These are phyloP conservation scores for Rhipidura dahli DNA, from an alignment of 2,113 vertebrate genomes.

Conservation along the genomic window DNA sequence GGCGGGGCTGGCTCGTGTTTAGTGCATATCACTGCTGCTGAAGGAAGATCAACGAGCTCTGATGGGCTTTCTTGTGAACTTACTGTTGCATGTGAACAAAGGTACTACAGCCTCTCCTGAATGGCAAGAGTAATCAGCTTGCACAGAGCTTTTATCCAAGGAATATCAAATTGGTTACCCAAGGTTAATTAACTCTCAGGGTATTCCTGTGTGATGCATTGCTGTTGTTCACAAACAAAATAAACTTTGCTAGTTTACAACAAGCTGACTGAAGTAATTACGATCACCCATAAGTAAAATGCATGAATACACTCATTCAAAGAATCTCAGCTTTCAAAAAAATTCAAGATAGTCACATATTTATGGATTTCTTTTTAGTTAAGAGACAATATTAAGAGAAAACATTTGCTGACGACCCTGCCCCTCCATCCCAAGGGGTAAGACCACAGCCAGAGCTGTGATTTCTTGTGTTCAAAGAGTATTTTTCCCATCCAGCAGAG, in stretches of 20 bases:
- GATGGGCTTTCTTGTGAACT: background rate
- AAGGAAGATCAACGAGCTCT: background rate
- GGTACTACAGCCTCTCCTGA: background rate
- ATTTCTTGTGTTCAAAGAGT: rapidly evolving
- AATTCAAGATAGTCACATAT: background rate
- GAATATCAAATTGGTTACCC: background rate
- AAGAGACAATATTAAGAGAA: background rate
- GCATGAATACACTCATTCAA: background rate
- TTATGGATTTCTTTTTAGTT: background rate
- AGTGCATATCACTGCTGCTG: background rate
- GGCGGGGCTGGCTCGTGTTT: background rate
- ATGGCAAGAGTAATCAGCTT: background rate
- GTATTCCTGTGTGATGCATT: background rate
- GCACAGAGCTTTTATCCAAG: background rate
- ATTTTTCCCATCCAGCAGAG: background rate
- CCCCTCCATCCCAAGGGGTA: background rate
- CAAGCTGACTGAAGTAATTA: background rate
- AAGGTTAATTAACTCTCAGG: background rate
- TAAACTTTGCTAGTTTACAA: background rate
- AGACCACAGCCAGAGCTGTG: background rate
- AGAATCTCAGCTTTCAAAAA: background rate
- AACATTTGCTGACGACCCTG: background rate
- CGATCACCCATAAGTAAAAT: background rate
- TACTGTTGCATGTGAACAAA: background rate
- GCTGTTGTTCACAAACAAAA: background rate